Evolutionary conservation across 2,113 vertebrate species (phyloP).

Genomic region (Tragelaphus buxtoni): DNA sequence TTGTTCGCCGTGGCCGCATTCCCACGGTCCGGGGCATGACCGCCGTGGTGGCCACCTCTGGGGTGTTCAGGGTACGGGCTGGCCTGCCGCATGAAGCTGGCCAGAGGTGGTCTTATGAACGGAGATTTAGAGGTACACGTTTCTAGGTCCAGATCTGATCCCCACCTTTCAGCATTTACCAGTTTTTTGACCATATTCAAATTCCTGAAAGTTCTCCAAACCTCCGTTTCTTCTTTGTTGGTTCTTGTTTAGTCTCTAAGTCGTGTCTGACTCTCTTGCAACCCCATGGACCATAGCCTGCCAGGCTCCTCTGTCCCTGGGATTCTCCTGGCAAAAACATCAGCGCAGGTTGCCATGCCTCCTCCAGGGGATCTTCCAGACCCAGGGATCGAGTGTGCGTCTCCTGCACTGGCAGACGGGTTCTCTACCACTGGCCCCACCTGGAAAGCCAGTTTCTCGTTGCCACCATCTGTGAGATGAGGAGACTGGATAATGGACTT

Average conservation of each 20-base stretch:
- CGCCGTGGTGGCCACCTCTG: accelerated
- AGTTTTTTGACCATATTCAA: background rate
- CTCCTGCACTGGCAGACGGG: background rate
- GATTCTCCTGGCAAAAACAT: background rate
- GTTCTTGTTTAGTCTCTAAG: background rate
- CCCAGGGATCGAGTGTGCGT: background rate
- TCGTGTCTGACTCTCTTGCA: background rate
- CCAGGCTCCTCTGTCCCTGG: background rate
- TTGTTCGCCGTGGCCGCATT: background rate
- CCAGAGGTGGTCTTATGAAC: background rate
- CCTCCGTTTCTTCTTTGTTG: background rate
- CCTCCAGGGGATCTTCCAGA: background rate
- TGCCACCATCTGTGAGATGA: background rate
- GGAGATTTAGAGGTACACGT: accelerated
- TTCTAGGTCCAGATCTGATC: background rate
- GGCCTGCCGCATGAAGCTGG: accelerated
- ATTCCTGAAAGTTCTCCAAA: background rate
- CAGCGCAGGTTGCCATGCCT: accelerated
- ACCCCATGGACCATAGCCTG: background rate
- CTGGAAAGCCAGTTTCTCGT: background rate
- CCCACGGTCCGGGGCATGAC: background rate
- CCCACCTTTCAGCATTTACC: background rate
- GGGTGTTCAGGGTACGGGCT: accelerated
- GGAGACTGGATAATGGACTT: background rate
- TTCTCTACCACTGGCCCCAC: background rate